Percentiles rank a stretch among this genome's conserved stretches.
phyloP scores from a whole-genome alignment of 2,113 vertebrate genomes.

The Etia nguti region DNA sequence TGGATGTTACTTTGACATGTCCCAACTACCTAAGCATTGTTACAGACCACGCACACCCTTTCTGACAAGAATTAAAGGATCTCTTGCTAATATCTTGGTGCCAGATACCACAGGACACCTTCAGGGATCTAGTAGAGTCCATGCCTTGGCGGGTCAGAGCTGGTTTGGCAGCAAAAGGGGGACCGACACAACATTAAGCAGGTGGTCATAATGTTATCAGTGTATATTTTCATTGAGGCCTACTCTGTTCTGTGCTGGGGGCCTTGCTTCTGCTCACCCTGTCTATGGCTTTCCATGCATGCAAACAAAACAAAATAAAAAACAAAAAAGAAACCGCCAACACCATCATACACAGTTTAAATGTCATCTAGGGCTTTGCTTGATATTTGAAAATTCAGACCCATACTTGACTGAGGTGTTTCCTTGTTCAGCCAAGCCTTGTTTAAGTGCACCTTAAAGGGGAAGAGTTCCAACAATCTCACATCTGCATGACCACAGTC shows the following conservation, averaged over 20 bases:
- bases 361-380: not conserved
- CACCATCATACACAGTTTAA: not conserved
- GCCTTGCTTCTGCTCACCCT: not conserved
- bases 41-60: too few relatives aligned
- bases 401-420: not conserved
- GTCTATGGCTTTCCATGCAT: not conserved
- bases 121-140: not conserved
- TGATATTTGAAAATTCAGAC: not conserved
- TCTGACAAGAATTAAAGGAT: too few relatives aligned
- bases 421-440: not conserved
- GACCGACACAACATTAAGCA: fast-evolving
- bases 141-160: not conserved
- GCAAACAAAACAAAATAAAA: not conserved
- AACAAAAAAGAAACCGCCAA: not conserved
- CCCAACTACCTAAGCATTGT: too few relatives aligned
- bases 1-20: too few relatives aligned
- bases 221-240: not conserved
- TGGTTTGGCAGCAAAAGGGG: not conserved
- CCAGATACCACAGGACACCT: not conserved
- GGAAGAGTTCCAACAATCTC: not conserved
- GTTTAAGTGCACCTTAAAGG: too few relatives aligned
- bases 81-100: not conserved
- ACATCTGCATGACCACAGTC: not conserved
- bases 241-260: not conserved
- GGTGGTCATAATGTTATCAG: not conserved